Percentiles rank a stretch among this genome's conserved stretches.
phyloP scores from a whole-genome alignment of 2,888 invertebrate genomes.

The Pogonocherus hispidulus region DNA sequence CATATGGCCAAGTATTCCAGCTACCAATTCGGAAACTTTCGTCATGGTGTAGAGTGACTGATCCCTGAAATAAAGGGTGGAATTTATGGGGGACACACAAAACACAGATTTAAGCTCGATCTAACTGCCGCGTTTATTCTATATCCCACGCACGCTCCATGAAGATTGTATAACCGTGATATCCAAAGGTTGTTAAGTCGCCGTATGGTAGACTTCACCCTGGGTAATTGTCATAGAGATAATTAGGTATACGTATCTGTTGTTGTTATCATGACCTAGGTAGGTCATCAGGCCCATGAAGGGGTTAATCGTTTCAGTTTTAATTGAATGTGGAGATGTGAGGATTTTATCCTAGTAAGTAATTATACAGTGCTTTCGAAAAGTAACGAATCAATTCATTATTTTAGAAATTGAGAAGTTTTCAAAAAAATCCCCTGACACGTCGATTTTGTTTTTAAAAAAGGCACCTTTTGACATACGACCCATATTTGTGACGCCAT shows the following conservation, averaged over 20 bases:
- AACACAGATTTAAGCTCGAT: constrained; percentile 11
- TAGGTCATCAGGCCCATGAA: not conserved
- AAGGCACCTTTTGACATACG: no score
- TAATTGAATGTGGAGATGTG: not conserved
- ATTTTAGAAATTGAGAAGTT: no score
- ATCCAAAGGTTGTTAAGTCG: not conserved
- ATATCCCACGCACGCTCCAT: not conserved
- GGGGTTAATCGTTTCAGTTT: not conserved
- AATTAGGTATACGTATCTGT: not conserved
- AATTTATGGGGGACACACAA: constrained; percentile 4
- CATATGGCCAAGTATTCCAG: constrained; percentile 22
- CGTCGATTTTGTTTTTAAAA: no score
- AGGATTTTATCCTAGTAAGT: no score
- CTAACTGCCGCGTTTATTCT: constrained; percentile 4
- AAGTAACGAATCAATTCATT: no score
- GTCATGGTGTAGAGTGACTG: constrained; percentile 8
- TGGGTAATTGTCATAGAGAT: not conserved
- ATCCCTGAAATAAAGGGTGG: constrained; percentile 17
- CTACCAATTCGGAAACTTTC: constrained; percentile 11
- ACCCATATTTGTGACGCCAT: no score
- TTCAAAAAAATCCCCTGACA: no score
- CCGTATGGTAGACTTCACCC: not conserved
- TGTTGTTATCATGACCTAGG: no score
- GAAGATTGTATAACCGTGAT: not conserved
- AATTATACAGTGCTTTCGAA: no score